A percentile compares a stretch with the other conserved stretches of the same genome.
Conservation (phyloP, 2,113 vertebrate species). For the Psilopogon haemacephalus region DNA sequence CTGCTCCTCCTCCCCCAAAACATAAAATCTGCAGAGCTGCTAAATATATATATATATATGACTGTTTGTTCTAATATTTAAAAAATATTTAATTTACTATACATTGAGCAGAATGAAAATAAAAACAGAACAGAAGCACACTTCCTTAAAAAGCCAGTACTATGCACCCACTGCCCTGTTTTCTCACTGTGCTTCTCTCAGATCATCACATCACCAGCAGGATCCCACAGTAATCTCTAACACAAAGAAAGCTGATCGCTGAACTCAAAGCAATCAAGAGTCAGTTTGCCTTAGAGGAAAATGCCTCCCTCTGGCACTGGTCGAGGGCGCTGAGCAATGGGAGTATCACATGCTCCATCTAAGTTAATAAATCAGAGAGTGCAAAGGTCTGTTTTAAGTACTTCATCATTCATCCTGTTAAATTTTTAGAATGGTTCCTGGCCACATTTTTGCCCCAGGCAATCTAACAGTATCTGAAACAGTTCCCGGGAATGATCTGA, state of each 20-base stretch:
- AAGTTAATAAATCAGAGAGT: background rate
- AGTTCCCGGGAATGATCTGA: background rate
- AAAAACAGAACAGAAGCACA: background rate
- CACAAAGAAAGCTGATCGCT: background rate
- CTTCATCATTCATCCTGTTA: background rate
- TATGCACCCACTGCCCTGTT: background rate
- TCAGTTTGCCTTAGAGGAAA: background rate
- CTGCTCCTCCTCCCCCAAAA: background rate
- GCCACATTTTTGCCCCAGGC: background rate
- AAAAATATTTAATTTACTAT: background rate
- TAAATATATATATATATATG: background rate
- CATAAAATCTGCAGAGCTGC: background rate
- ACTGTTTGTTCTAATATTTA: background rate
- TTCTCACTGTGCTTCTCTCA: background rate
- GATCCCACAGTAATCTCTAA: background rate
- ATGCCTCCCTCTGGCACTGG: background rate
- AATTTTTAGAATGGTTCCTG: slow-evolving; percentile 6
- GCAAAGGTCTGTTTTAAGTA: background rate
- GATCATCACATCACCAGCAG: background rate
- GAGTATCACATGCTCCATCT: background rate
- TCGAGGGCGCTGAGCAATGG: background rate
- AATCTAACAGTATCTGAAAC: background rate
- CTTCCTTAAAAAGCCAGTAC: background rate
- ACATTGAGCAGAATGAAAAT: background rate
- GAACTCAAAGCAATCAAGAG: background rate